Evolutionary conservation across 2,888 invertebrate genomes (phyloP).

Genomic region (Amblyteles armatorius): DNA sequence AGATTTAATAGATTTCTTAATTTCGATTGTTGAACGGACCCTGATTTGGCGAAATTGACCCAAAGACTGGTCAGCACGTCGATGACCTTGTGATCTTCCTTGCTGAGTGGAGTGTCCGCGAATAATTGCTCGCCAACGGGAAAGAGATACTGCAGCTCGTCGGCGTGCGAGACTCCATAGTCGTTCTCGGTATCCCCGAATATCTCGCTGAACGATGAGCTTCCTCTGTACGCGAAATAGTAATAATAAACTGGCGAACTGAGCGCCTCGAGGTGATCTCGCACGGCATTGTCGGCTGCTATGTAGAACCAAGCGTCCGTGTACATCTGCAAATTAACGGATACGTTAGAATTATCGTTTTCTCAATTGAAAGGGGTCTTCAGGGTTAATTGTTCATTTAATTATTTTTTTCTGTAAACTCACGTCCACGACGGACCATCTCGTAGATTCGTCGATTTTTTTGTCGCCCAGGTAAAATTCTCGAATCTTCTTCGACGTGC

Average conservation of each 20-base stretch:
- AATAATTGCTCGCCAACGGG: slow-evolving; percentile 88
- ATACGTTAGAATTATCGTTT: background rate
- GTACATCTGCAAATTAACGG: slow-evolving; percentile 86
- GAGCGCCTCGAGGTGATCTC: slow-evolving; percentile 84
- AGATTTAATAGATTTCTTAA: background rate
- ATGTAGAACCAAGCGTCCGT: slow-evolving; percentile 90
- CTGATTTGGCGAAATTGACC: slow-evolving; percentile 91
- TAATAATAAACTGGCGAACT: slow-evolving; percentile 88
- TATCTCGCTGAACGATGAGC: slow-evolving; percentile 89
- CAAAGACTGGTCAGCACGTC: slow-evolving; percentile 89
- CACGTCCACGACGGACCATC: slow-evolving; percentile 87
- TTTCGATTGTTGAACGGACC: slow-evolving; percentile 84
- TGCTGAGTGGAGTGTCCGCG: slow-evolving; percentile 86
- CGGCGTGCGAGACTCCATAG: slow-evolving; percentile 93
- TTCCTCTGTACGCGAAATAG: slow-evolving; percentile 88
- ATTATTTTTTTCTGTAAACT: slow-evolving; percentile 74
- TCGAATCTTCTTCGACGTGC: slow-evolving; percentile 86
- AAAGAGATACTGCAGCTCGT: slow-evolving; percentile 93
- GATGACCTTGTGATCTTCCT: slow-evolving; percentile 87
- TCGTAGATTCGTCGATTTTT: slow-evolving; percentile 84
- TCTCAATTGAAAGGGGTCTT: background rate
- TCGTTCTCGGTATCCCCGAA: slow-evolving; percentile 89
- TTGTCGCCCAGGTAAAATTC: slow-evolving; percentile 87
- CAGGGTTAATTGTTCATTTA: background rate
- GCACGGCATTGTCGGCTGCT: slow-evolving; percentile 88